These are phyloP conservation scores for Umimayanthus chanpuru DNA, from an alignment of 92 coral and sea anemone species.

Conservation along the genomic window DNA sequence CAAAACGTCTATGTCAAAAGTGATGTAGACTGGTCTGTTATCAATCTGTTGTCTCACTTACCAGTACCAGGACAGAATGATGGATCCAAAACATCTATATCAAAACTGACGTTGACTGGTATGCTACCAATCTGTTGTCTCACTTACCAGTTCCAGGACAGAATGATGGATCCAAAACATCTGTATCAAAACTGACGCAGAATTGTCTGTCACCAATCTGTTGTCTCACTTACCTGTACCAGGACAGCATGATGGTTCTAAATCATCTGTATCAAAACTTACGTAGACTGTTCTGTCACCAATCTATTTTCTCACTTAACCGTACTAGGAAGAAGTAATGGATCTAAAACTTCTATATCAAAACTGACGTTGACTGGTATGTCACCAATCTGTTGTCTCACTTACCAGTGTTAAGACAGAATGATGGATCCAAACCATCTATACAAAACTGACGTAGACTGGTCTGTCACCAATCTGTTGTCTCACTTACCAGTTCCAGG, in stretches of 20 bases:
- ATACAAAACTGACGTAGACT: constrained; percentile 66
- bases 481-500: constrained; percentile 63
- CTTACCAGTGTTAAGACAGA: constrained; percentile 83
- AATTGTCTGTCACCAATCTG: constrained; percentile 52
- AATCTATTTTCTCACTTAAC: constrained; percentile 77
- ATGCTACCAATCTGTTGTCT: no score
- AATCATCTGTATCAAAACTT: constrained; percentile 69
- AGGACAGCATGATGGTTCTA: constrained; percentile 72
- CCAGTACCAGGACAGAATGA: no score
- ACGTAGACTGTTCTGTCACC: constrained; percentile 74
- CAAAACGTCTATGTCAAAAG: no score
- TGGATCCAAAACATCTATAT: no score
- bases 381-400: constrained; percentile 70
- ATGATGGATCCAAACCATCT: constrained; percentile 69
- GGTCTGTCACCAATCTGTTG: constrained; percentile 19
- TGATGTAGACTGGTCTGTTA: no score
- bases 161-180: constrained; percentile 60
- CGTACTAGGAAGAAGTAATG: constrained; percentile 70
- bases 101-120: no score
- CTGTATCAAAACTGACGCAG: constrained; percentile 60
- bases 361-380: constrained; percentile 70
- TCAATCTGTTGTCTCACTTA: no score
- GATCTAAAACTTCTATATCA: constrained; percentile 75
- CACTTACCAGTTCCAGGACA: constrained; percentile 59
- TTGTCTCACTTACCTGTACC: constrained; percentile 67